phyloP scores from a whole-genome alignment of 2,113 vertebrate species.

The Pachycephala philippinensis region DNA sequence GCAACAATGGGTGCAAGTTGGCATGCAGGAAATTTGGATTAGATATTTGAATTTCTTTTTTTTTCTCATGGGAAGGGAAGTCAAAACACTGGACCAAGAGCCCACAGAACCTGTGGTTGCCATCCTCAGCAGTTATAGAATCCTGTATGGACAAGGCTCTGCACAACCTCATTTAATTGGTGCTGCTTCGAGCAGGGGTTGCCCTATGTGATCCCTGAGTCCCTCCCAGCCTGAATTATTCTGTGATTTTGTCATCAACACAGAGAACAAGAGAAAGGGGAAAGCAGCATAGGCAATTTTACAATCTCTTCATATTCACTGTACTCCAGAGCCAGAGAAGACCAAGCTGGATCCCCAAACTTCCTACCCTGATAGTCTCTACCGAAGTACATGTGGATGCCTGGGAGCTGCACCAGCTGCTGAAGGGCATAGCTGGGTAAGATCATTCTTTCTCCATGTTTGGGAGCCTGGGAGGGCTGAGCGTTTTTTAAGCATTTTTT shows the following conservation, averaged over 20 bases:
- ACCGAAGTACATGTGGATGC: fast-evolving
- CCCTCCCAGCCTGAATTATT: not conserved
- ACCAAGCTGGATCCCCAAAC: not conserved
- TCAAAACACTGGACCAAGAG: not conserved
- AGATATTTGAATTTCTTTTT: not conserved
- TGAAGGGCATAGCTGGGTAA: not conserved
- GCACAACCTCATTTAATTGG: not conserved
- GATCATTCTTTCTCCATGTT: not conserved
- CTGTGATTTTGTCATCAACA: not conserved
- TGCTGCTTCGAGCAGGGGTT: not conserved
- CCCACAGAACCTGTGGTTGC: not conserved
- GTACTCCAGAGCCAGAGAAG: not conserved
- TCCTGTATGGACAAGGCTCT: not conserved
- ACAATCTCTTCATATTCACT: not conserved
- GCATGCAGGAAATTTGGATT: not conserved
- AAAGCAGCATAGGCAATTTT: not conserved
- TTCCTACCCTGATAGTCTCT: not conserved
- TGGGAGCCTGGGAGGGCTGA: not conserved
- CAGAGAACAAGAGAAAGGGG: not conserved
- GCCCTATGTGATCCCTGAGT: not conserved
- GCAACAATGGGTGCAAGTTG: not conserved
- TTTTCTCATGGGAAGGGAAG: not conserved
- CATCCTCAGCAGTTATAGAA: not conserved
- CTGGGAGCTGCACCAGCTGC: not conserved
- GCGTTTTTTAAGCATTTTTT: not conserved